Evolutionary conservation across 2,113 vertebrate species (phyloP).

Genomic region (Antigone vipio): DNA sequence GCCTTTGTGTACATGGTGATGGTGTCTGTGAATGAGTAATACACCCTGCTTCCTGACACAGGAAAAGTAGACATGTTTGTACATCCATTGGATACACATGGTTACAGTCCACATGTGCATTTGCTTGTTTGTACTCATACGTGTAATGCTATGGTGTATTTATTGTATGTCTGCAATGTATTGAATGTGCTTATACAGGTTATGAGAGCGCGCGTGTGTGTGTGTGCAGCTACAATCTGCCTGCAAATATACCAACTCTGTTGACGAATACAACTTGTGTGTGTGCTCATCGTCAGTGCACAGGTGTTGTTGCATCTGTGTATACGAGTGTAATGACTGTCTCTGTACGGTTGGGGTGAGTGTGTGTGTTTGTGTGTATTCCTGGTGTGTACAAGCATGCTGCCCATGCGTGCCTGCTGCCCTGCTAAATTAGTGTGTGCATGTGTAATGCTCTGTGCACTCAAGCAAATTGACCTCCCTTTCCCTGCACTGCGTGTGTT

Average conservation of each 20-base stretch:
- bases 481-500: neutral
- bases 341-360: neutral
- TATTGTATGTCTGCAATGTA: neutral
- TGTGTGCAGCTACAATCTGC: neutral
- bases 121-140: neutral
- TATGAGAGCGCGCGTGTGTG: neutral
- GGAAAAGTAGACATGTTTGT: neutral
- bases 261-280: neutral
- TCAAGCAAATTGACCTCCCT: neutral
- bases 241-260: neutral
- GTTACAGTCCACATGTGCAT: neutral
- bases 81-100: too few species aligned
- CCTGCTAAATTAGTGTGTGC: neutral
- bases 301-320: neutral
- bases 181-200: too few species aligned
- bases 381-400: neutral
- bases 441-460: neutral
- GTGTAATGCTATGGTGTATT: neutral
- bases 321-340: neutral
- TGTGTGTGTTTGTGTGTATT: neutral
- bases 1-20: neutral
- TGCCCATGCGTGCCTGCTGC: neutral
- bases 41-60: neutral
- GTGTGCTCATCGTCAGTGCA: neutral
- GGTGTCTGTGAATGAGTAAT: neutral